Evolutionary conservation across 2,888 invertebrate species (phyloP), one percentile per base, ranked within the genome.

Genomic region (Smittia aterrima): DNA sequence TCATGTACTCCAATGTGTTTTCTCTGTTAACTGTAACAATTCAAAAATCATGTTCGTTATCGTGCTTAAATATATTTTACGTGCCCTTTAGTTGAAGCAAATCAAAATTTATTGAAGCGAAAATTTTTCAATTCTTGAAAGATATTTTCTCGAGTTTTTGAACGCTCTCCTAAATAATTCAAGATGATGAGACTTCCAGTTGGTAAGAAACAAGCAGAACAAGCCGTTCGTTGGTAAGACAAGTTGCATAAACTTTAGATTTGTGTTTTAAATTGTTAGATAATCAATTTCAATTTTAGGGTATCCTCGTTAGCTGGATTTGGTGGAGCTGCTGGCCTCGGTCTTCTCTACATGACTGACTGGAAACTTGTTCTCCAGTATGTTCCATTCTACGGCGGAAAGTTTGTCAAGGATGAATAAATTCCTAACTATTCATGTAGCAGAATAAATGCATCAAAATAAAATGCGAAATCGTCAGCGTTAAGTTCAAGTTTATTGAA

Each of bases 351-450:
- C 82, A 85, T 90, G 77, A 92, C 92, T 0, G 93, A 94, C 80
- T 94, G 93, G 93, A 90, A 88, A 82, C 80, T 87, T 68, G 83
- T 93, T 76, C 85, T 90, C 67, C 85, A 88, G 77, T 88, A 89
- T 81, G 82, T 94, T 76, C 94, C 94, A 22, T 90, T 86, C 83
- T 93, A 93, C 82, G 86, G 87, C 78, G 87, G 88, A 76, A 92
- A 93, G 83, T 93, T 89, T 81, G 83, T 86, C 47, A 84, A 85
- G 75, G 81, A 82, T 74, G 82, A 84, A 71, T 58, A 72, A 72
- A 70, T 11, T 2, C 47, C 7, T 20, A 41, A 53, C 22, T 53
- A 27, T 54, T 41, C 40, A 54, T 7, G 54, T 70, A 53, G 70
- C 20, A 41, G 22, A 70, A 25, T 11, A 53, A 25, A 20, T 40